Evolutionary conservation across 2,113 vertebrate species (phyloP).

Genomic region (Chaetodon trifascialis): DNA sequence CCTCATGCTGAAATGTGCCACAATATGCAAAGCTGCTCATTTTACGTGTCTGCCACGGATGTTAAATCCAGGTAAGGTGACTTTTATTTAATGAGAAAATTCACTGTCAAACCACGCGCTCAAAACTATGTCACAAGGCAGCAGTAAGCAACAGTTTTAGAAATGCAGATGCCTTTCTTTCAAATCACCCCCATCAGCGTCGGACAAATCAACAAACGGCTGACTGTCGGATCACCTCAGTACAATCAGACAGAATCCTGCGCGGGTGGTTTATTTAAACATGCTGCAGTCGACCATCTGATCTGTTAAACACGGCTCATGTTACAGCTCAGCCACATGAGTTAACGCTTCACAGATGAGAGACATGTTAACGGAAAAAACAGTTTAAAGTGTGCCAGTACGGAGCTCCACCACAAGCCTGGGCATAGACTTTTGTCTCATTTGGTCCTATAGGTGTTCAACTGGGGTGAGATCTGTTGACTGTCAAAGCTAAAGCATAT

Average conservation of each 20-base stretch:
- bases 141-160: neutral
- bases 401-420: neutral
- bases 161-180: neutral
- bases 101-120: neutral
- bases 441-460: neutral
- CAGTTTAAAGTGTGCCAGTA: neutral
- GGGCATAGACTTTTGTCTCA: neutral
- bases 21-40: conserved; percentile 33
- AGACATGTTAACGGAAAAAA: neutral
- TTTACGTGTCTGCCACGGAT: neutral
- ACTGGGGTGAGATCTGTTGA: neutral
- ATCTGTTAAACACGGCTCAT: neutral
- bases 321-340: neutral
- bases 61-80: neutral
- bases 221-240: neutral
- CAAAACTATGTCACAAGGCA: neutral
- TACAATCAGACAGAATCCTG: neutral
- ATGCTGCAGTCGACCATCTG: neutral
- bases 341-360: too few relatives aligned
- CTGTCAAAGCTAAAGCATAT: neutral
- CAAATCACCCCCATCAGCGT: neutral
- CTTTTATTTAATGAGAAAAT: conserved; percentile 4
- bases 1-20: conserved; percentile 48
- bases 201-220: neutral
- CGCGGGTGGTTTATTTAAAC: neutral